Conservation (phyloP, 2,888 invertebrate genomes). For the Clepsis dumicolana region DNA sequence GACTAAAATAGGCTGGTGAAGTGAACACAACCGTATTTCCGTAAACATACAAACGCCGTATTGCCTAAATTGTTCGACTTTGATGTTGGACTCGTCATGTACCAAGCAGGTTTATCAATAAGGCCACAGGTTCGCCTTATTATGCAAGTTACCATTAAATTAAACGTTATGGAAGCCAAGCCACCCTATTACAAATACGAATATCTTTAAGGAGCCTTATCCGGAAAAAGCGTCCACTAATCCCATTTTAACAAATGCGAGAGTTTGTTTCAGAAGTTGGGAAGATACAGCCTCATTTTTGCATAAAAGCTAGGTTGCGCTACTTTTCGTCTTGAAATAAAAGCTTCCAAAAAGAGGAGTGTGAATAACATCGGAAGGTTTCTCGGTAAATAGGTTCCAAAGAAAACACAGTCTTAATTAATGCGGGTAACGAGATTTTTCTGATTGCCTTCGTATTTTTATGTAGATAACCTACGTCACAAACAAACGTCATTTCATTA, state of each 20-base stretch:
- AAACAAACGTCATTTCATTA: too few relatives aligned
- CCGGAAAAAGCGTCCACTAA: background rate
- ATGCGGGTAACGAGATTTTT: background rate
- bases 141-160: too few relatives aligned
- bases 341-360: background rate
- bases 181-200: background rate
- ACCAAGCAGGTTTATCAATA: too few relatives aligned
- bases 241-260: constrained; percentile 4
- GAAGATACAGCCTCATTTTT: background rate
- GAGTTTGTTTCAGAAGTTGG: background rate
- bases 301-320: background rate
- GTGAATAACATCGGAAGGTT: background rate
- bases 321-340: background rate
- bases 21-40: too few relatives aligned
- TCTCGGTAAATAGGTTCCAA: background rate
- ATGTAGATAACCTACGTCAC: background rate
- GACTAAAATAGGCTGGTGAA: too few relatives aligned
- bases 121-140: too few relatives aligned
- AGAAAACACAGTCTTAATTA: background rate
- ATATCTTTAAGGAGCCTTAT: background rate
- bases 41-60: too few relatives aligned
- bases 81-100: too few relatives aligned
- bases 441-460: background rate
- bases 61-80: too few relatives aligned
- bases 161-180: background rate